Evolutionary conservation across 2,797 vertebrate genomes (phyloP).

Genomic region (Eupleurogrammus muticus): DNA sequence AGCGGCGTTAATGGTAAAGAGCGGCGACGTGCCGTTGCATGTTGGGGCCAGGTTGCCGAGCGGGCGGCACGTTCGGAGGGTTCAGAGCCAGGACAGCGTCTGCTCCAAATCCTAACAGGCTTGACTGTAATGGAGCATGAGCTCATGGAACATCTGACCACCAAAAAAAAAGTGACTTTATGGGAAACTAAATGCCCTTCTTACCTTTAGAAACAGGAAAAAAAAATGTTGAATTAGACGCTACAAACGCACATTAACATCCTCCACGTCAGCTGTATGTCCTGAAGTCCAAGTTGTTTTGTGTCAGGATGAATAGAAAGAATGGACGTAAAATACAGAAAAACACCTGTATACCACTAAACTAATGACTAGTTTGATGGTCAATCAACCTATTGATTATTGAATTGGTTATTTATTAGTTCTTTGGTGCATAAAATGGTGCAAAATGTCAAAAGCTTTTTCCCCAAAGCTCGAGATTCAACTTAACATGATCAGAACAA

Average conservation of each 20-base stretch:
- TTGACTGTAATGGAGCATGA: slow-evolving; percentile 27
- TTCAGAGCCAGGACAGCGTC: slow-evolving; percentile 49
- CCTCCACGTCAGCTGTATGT: too few species aligned
- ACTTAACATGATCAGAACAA: too few species aligned
- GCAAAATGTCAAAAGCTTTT: too few species aligned
- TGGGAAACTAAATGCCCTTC: slow-evolving; percentile 21
- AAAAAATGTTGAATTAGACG: not conserved
- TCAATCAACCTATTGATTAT: too few species aligned
- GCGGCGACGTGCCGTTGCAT: slow-evolving; percentile 27
- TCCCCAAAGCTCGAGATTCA: too few species aligned
- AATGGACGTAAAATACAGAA: too few species aligned
- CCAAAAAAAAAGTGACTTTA: not conserved
- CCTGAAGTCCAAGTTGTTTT: too few species aligned
- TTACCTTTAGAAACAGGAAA: slow-evolving; percentile 7
- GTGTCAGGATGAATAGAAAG: too few species aligned
- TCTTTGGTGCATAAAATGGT: too few species aligned
- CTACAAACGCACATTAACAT: not conserved
- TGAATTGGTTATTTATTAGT: too few species aligned
- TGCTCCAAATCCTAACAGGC: slow-evolving; percentile 23
- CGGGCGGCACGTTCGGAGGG: slow-evolving; percentile 20
- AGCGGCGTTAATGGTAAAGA: slow-evolving; percentile 32
- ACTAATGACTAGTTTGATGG: too few species aligned
- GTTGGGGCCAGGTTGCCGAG: slow-evolving; percentile 25
- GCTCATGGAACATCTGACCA: slow-evolving; percentile 49
- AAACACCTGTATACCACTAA: too few species aligned